These are phyloP conservation scores for Oryzias sinensis DNA, from an alignment of 2,797 vertebrate species.

Conservation along the genomic window DNA sequence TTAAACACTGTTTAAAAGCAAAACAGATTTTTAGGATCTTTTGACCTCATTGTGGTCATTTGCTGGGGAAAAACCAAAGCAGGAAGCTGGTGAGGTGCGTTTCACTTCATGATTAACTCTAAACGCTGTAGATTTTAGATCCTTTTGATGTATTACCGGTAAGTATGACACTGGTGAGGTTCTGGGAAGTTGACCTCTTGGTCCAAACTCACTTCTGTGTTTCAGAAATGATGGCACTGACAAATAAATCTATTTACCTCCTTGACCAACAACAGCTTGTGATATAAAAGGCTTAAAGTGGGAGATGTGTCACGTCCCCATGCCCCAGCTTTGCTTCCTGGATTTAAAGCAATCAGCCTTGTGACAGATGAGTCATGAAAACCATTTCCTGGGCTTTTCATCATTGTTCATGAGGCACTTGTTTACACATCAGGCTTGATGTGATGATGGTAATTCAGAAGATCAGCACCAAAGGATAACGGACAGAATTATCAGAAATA, in stretches of 20 bases:
- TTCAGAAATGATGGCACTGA: conserved; percentile 1
- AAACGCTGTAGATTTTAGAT: too few relatives aligned
- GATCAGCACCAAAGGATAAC: background rate
- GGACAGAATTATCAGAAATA: conserved; percentile 2
- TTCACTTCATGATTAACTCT: too few relatives aligned
- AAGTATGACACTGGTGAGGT: too few relatives aligned
- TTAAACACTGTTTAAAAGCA: too few relatives aligned
- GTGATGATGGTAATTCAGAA: conserved; percentile 4
- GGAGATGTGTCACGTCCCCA: conserved; percentile 20
- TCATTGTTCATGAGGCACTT: background rate
- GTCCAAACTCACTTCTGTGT: conserved; percentile 11
- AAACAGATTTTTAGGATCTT: too few relatives aligned
- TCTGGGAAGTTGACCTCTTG: conserved; percentile 7
- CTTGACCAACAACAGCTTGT: background rate
- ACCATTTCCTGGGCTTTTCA: conserved; percentile 17
- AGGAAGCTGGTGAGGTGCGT: too few relatives aligned
- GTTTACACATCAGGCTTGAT: background rate
- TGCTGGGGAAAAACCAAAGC: too few relatives aligned
- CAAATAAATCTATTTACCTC: conserved; percentile 9
- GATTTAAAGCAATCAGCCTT: conserved; percentile 28
- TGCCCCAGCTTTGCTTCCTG: conserved; percentile 20
- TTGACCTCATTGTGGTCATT: too few relatives aligned
- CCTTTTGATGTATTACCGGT: too few relatives aligned
- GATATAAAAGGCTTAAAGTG: conserved; percentile 26
- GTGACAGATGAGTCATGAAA: conserved; percentile 43